Evolutionary conservation across 64 coral and sea anemone species (phyloP).

Genomic region (Acropora tenuis): DNA sequence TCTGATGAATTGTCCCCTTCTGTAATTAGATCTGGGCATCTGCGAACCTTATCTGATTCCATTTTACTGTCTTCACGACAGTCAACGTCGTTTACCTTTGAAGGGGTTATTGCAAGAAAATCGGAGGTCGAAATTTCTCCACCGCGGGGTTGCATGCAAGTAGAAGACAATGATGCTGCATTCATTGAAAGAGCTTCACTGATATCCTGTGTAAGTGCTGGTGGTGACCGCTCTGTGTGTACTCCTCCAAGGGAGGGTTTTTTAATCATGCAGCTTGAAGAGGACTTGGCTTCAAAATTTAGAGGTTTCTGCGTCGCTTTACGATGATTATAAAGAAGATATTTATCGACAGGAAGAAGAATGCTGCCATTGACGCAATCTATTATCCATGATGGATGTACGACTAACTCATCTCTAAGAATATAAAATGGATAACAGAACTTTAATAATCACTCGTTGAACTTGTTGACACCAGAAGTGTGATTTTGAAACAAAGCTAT

Average conservation of each 20-base stretch:
- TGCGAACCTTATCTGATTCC: not conserved
- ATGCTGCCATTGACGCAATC: slow-evolving; percentile 80
- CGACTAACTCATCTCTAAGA: slow-evolving; percentile 87
- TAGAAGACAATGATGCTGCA: not conserved
- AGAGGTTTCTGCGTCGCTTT: slow-evolving; percentile 57
- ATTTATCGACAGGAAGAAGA: slow-evolving; percentile 65
- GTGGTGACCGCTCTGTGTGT: not conserved
- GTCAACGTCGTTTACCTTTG: not conserved
- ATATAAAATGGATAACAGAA: not conserved
- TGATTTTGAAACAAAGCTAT: no score
- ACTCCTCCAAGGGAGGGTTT: not conserved
- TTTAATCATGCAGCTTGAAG: not conserved
- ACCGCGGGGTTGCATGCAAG: not conserved
- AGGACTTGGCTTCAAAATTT: slow-evolving; percentile 28
- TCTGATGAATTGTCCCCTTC: not conserved
- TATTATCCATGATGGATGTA: slow-evolving; percentile 91
- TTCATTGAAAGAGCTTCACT: not conserved
- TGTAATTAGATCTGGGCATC: not conserved
- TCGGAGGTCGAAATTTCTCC: not conserved
- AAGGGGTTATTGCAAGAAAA: not conserved
- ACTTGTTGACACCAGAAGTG: no score
- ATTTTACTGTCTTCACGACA: not conserved
- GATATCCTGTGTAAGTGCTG: not conserved
- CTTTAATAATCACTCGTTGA: no score
- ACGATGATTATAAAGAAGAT: slow-evolving; percentile 77